These are phyloP conservation scores for Psittacara wagleri DNA, from an alignment of 2,113 vertebrate genomes.

Conservation along the genomic window DNA sequence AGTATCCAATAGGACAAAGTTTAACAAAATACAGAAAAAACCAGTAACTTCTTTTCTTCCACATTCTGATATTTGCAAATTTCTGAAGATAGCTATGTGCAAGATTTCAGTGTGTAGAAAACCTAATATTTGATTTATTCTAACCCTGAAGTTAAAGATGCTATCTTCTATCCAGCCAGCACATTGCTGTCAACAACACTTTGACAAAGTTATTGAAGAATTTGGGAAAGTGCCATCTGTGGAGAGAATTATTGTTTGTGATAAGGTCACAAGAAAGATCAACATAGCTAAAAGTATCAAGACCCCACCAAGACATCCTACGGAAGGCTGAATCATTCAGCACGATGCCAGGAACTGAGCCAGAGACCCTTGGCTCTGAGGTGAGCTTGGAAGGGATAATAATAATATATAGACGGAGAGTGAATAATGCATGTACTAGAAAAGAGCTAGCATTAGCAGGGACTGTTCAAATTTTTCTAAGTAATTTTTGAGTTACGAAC, in stretches of 20 bases:
- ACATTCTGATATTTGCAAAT: not conserved
- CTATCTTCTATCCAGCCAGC: not conserved
- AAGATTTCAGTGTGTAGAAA: not conserved
- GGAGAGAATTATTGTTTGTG: not conserved
- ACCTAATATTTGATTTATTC: conserved; percentile 16
- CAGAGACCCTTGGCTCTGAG: not conserved
- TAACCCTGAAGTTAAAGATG: conserved; percentile 1
- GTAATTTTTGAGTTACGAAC: not conserved
- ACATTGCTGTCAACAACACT: not conserved
- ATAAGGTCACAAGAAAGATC: not conserved
- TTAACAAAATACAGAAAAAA: not conserved
- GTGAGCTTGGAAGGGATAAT: not conserved
- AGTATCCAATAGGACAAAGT: not conserved
- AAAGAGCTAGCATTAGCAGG: not conserved
- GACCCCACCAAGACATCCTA: not conserved
- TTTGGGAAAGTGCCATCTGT: not conserved
- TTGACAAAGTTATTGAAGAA: conserved; percentile 9
- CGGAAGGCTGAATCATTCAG: not conserved
- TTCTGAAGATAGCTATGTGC: not conserved
- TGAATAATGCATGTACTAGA: not conserved
- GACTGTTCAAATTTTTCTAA: not conserved
- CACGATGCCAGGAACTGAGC: not conserved
- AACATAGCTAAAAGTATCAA: not conserved
- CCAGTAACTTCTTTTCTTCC: not conserved
- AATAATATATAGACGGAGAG: not conserved